A percentile compares a stretch with the other conserved stretches of the same genome.
These are phyloP conservation scores for Phymanthus crucifer DNA, from an alignment of 92 coral and sea anemone species.

Conservation along the genomic window DNA sequence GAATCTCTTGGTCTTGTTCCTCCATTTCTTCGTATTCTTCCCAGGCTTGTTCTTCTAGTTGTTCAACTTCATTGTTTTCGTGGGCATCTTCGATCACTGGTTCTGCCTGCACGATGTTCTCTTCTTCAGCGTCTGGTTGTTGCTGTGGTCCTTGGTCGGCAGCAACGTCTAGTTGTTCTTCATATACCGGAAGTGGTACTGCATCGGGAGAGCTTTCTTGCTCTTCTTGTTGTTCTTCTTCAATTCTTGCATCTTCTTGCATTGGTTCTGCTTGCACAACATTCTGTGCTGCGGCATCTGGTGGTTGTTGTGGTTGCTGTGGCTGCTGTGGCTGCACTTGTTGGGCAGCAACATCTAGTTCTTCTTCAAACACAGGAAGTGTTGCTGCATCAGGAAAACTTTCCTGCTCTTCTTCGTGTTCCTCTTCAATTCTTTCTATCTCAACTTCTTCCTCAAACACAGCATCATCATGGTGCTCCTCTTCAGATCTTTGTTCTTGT, in stretches of 20 bases:
- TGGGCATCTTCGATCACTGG: background rate
- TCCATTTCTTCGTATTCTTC: slow-evolving; percentile 27
- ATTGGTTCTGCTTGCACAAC: slow-evolving; percentile 9
- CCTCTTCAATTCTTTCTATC: slow-evolving; percentile 36
- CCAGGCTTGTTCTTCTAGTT: slow-evolving; percentile 9
- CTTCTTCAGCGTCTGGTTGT: background rate
- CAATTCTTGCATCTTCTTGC: background rate
- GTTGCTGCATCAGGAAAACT: background rate
- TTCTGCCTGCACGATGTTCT: slow-evolving; percentile 10
- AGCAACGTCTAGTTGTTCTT: too few relatives aligned
- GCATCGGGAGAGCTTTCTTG: too few relatives aligned
- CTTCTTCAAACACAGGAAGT: slow-evolving; percentile 45
- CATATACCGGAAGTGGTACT: too few relatives aligned
- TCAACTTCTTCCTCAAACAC: slow-evolving; percentile 73
- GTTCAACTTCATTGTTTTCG: background rate
- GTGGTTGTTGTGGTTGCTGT: too few relatives aligned
- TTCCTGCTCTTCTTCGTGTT: slow-evolving; percentile 15
- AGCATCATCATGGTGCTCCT: slow-evolving; percentile 24
- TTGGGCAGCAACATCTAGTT: slow-evolving; percentile 37
- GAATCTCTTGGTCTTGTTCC: slow-evolving; percentile 23
- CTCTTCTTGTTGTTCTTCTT: background rate
- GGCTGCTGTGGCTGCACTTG: slow-evolving; percentile 17
- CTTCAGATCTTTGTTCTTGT: slow-evolving; percentile 8
- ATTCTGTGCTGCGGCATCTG: slow-evolving; percentile 6
- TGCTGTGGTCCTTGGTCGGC: slow-evolving; percentile 9